Evolutionary conservation across 2,888 invertebrate genomes (phyloP), one percentile per base, ranked within the genome.

Genomic region (Ernsta delagoae): DNA sequence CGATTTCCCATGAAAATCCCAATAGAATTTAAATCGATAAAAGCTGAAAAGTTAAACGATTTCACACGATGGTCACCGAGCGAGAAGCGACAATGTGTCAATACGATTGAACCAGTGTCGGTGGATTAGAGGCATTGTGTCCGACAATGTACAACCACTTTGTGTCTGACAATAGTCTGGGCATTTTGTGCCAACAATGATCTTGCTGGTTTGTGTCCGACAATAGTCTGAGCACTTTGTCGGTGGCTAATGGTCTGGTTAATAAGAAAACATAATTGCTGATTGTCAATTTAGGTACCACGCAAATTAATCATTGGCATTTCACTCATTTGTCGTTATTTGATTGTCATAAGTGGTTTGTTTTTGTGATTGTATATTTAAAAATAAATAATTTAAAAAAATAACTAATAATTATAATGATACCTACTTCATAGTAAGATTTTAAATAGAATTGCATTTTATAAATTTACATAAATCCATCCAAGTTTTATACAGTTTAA

Each of bases 1-100:
- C 48, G 48, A 56, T 48, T 66, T 66, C 65, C 65, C 65, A 59
- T 59, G 65, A 43, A 57, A 54, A 54, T 9, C 54, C 31, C 54
- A 65, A 64, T 45, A 45, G 43, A 39, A 59, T 62, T 59, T 1
- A 3, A 24, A 59, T 45, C 56, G n/a, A 57, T 36, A 57, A 57
- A 50, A 11, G 39, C 59, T 67, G 59, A 61, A 66, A 70, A 65
- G 65, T 60, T 64, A 43, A 61, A 34, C 61, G 56, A 61, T 71
- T 70, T 73, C 72, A 71, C 71, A 73, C 70, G 71, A 54, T 71
- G 70, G 41, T 50, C 68, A 70, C 5, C 34, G 56, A 56, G 56
- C 56, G 56, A 56, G 56, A 56, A 31, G n/a, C 56, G 56, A 56
- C 34, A 54, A 54, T 31, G 54, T 36, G 56, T 36, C 56, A 8